phyloP scores from a whole-genome alignment of 2,797 vertebrate species.

The Kryptolebias ocellatus region DNA sequence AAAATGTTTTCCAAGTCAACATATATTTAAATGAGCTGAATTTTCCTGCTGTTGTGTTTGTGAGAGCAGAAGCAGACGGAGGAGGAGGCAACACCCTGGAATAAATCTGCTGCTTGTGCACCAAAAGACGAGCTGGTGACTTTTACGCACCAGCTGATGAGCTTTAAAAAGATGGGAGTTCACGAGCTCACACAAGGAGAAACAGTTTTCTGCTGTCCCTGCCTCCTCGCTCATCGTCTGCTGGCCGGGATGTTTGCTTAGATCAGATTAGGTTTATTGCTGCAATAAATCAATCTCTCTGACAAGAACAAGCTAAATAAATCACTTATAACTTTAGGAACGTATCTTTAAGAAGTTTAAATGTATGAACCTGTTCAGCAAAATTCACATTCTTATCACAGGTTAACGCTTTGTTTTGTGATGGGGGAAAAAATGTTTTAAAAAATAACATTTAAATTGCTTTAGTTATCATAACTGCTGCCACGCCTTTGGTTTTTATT shows the following conservation, averaged over 20 bases:
- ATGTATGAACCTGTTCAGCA: too few species aligned
- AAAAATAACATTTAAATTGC: too few species aligned
- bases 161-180: conserved; percentile 38
- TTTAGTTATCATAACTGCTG: neutral
- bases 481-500: too few species aligned
- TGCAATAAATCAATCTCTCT: conserved; percentile 2
- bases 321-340: neutral
- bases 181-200: neutral
- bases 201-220: conserved; percentile 5
- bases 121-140: neutral
- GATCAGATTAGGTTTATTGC: neutral
- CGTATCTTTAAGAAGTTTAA: too few species aligned
- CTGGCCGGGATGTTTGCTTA: conserved; percentile 33
- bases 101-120: conserved; percentile 15
- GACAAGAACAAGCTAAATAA: conserved; percentile 7
- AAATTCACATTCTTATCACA: too few species aligned
- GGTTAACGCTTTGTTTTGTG: too few species aligned
- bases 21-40: neutral
- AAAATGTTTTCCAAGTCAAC: too few species aligned
- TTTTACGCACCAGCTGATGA: neutral
- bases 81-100: conserved; percentile 23
- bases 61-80: conserved; percentile 6
- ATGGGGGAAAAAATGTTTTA: too few species aligned
- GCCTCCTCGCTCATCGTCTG: conserved; percentile 6
- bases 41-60: conserved; percentile 7